phyloP scores from a whole-genome alignment of 2,113 vertebrate genomes.

The Eptesicus fuscus region DNA sequence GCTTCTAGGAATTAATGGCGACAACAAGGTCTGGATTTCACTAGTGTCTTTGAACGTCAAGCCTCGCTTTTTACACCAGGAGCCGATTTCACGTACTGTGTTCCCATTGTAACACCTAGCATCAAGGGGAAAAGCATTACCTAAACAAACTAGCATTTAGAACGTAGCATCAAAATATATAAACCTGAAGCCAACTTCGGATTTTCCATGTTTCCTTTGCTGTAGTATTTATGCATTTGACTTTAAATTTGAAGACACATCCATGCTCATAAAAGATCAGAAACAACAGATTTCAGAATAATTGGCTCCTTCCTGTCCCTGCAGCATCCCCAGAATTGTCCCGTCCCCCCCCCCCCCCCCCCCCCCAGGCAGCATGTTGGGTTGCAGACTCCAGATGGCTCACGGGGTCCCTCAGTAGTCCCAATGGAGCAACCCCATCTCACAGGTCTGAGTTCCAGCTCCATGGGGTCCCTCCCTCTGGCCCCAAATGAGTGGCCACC shows the following conservation, averaged over 20 bases:
- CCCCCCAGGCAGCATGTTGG: neutral
- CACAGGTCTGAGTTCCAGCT: neutral
- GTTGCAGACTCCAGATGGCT: neutral
- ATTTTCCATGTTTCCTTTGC: neutral
- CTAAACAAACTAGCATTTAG: neutral
- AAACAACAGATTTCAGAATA: neutral
- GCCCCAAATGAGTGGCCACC: neutral
- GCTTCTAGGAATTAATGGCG: conserved; percentile 10
- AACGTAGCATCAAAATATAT: neutral
- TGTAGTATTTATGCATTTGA: neutral
- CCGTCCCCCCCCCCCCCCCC: too few species aligned
- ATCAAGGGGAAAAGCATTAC: neutral
- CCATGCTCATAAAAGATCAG: neutral
- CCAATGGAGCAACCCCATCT: rapidly evolving
- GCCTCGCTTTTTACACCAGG: neutral
- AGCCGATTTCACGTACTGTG: neutral
- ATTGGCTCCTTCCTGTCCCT: neutral
- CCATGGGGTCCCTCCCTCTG: neutral
- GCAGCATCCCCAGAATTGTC: neutral
- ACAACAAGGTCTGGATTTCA: conserved; percentile 39
- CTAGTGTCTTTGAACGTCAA: neutral
- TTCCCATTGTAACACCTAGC: neutral
- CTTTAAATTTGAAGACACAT: neutral
- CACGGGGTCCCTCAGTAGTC: neutral
- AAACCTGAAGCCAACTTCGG: neutral